Evolutionary conservation across 2,113 vertebrate genomes (phyloP), one percentile per base, ranked within the genome.

Genomic region (Sinocyclocheilus grahami): DNA sequence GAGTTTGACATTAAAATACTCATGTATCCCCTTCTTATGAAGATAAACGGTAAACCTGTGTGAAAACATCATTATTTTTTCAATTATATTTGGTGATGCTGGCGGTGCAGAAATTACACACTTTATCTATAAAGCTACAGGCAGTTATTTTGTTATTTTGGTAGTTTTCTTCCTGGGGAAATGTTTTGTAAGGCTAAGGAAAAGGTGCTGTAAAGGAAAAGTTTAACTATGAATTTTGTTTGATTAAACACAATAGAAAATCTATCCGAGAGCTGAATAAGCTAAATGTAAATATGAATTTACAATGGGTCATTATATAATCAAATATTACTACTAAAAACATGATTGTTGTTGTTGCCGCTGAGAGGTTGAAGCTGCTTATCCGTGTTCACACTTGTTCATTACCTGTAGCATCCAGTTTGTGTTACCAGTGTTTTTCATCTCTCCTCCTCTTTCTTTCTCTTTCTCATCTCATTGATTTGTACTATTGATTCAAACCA

Each of bases 391-490:
- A 72, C 18, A 4, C 37, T 37, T 42, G 16, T 72, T 60, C 53
- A 39, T 63, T 37, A 22, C 37, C 51, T 62, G 30, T 24, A 62
- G 53, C 18, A 27, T 55, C 48, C 27, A 62, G 37, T 74, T 74
- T 74, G 33, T 79, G 33, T 63, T 80, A 24, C 42, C 62, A 16
- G 30, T 65, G n/a, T 75, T 55, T 58, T 37, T 78, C 75, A n/a
- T 22, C 16, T 46, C 53, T 42, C 78, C 53, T 53, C 65, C 16
- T 78, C 8, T 81, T 30, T 51, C 84, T 67, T 39, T 85, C 18
- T 37, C 48, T 62, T 10, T 74, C 46, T 88, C 86, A 79, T 69
- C 18, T 75, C 42, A 72, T 75, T 87, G 83, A 72, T 87, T 84
- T 80, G 39, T 71, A 33, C 24, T 63, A 86, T 86, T 75, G 85